phyloP scores from a whole-genome alignment of 2,797 vertebrate genomes.

The Scarus forsteni region DNA sequence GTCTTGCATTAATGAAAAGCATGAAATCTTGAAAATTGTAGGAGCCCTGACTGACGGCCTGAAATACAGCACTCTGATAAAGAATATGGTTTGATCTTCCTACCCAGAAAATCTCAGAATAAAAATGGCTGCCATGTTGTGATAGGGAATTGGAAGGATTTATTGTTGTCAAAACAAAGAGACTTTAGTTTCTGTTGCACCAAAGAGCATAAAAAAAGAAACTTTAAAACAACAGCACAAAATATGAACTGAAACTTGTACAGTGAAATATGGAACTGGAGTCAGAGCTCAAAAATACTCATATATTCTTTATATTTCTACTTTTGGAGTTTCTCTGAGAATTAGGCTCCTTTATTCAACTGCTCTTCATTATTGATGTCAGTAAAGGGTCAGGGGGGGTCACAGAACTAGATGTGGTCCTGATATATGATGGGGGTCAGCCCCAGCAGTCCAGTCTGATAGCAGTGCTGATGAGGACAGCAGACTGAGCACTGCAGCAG shows the following conservation, averaged over 20 bases:
- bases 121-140: no score
- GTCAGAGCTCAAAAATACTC: conserved; percentile 3
- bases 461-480: conserved; percentile 72
- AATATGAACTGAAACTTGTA: not conserved
- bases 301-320: not conserved
- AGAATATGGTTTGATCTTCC: not conserved
- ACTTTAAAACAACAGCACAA: conserved; percentile 10
- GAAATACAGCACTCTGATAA: not conserved
- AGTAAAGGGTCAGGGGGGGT: conserved; percentile 40
- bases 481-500: conserved; percentile 57
- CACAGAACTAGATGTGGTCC: conserved; percentile 24
- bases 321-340: conserved; percentile 18
- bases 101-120: no score
- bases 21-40: no score
- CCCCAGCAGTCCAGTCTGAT: conserved; percentile 51
- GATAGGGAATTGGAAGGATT: no score
- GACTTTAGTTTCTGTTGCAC: not conserved
- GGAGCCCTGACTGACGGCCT: no score
- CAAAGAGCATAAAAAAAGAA: conserved; percentile 14
- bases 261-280: not conserved
- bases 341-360: conserved; percentile 1
- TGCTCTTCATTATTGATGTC: conserved; percentile 25
- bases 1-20: no score
- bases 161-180: no score
- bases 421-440: conserved; percentile 55